Conservation (phyloP, 2,888 invertebrate species). For the Chaetoderma sp. region DNA sequence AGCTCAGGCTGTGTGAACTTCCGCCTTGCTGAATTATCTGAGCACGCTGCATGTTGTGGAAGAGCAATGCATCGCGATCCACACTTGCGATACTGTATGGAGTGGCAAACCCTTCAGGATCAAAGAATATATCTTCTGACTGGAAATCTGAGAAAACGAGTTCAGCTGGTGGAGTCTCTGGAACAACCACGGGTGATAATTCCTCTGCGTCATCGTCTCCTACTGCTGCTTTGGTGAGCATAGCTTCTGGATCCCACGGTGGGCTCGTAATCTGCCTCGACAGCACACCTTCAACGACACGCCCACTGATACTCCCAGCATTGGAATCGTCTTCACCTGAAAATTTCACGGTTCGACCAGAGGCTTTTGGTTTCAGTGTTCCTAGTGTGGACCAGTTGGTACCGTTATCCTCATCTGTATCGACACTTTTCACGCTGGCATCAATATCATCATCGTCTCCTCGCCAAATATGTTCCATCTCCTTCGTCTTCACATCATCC, state of each 20-base stretch:
- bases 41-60: slow-evolving; percentile 58
- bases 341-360: not conserved
- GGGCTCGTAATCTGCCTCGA: not conserved
- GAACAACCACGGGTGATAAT: not conserved
- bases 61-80: slow-evolving; percentile 59
- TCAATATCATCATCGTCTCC: slow-evolving; percentile 33
- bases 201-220: not conserved
- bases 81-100: slow-evolving; percentile 45
- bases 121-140: not conserved
- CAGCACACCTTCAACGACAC: not conserved
- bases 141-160: slow-evolving; percentile 42
- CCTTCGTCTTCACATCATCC: slow-evolving; percentile 61
- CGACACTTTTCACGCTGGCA: slow-evolving; percentile 3
- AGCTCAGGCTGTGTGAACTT: slow-evolving; percentile 54
- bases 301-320: too few relatives aligned
- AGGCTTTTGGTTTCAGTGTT: not conserved
- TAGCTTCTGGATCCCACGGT: not conserved
- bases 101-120: slow-evolving; percentile 27
- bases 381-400: slow-evolving; percentile 45
- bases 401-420: not conserved
- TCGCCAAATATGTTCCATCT: slow-evolving; percentile 48
- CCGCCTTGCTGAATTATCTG: slow-evolving; percentile 45
- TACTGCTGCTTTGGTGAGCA: not conserved
- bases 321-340: not conserved
- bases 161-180: slow-evolving; percentile 10